Evolutionary conservation across 1,140 invertebrate species (phyloP).

Genomic region (Mactra quadrangularis): DNA sequence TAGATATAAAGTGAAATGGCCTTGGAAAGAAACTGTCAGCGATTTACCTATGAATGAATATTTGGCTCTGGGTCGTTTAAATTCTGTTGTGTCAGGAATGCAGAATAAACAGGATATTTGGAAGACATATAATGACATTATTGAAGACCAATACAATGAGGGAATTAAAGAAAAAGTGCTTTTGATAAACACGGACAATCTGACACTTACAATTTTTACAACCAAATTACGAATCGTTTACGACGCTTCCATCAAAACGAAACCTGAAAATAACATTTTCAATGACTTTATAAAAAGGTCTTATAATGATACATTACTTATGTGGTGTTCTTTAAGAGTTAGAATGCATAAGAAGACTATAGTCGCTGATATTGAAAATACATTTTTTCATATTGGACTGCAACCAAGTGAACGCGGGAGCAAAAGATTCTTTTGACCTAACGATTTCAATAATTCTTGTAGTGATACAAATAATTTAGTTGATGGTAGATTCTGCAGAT

Average conservation of each 20-base stretch:
- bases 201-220: not conserved
- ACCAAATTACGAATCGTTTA: conserved; percentile 35
- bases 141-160: conserved; percentile 52
- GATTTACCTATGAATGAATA: conserved; percentile 48
- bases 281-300: conserved; percentile 37
- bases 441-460: too few species aligned
- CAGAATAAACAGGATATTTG: conserved; percentile 48
- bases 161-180: conserved; percentile 41
- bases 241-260: conserved; percentile 36
- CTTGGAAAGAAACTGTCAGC: conserved; percentile 34
- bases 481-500: conserved; percentile 29
- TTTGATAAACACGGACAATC: not conserved
- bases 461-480: not conserved
- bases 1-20: conserved; percentile 50
- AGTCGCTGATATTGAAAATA: conserved; percentile 27
- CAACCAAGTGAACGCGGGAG: not conserved
- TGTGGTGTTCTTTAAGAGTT: conserved; percentile 44
- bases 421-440: conserved; percentile 32
- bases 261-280: conserved; percentile 20
- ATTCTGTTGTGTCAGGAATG: conserved; percentile 23
- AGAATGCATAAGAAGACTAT: not conserved
- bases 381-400: not conserved
- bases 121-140: conserved; percentile 45
- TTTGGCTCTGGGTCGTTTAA: conserved; percentile 36
- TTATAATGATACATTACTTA: conserved; percentile 4